Evolutionary conservation across 2,888 invertebrate species (phyloP).

Genomic region (Torymus tubicola): DNA sequence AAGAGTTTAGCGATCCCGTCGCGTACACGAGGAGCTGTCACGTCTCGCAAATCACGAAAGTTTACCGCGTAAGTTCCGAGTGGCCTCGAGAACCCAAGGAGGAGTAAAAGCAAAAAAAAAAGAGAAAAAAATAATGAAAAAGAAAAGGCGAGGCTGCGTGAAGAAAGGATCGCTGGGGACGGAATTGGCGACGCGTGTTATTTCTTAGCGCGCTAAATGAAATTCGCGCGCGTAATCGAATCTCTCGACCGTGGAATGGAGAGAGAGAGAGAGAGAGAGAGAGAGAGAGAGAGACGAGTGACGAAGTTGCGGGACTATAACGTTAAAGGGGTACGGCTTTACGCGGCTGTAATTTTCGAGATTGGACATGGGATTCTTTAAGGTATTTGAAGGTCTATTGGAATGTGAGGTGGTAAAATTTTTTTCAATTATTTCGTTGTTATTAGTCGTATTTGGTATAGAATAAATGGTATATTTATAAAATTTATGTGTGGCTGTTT

Average conservation of each 20-base stretch:
- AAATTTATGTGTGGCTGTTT: too few species aligned
- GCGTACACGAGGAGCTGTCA: slow-evolving; percentile 1
- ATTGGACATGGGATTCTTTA: too few species aligned
- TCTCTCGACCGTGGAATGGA: not conserved
- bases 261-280: too few species aligned
- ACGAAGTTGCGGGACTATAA: too few species aligned
- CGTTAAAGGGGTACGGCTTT: too few species aligned
- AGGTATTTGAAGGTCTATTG: too few species aligned
- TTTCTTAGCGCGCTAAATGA: slow-evolving; percentile 8
- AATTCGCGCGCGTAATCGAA: slow-evolving; percentile 23
- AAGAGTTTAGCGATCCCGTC: slow-evolving; percentile 24
- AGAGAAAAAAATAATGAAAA: not conserved
- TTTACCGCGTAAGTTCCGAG: slow-evolving; percentile 24
- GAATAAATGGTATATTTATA: too few species aligned
- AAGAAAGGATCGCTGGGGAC: not conserved
- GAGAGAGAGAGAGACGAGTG: too few species aligned
- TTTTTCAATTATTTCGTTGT: too few species aligned
- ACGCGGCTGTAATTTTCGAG: too few species aligned
- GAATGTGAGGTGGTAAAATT: too few species aligned
- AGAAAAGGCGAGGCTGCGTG: not conserved
- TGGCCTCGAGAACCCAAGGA: not conserved
- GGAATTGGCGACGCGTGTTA: not conserved
- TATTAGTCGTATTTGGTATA: too few species aligned
- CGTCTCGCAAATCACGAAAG: slow-evolving; percentile 36
- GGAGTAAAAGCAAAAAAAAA: not conserved